Base-by-base conservation (phyloP, 35 echinoderm and acorn worm species). In the Ophiothrix spiculata region DNA sequence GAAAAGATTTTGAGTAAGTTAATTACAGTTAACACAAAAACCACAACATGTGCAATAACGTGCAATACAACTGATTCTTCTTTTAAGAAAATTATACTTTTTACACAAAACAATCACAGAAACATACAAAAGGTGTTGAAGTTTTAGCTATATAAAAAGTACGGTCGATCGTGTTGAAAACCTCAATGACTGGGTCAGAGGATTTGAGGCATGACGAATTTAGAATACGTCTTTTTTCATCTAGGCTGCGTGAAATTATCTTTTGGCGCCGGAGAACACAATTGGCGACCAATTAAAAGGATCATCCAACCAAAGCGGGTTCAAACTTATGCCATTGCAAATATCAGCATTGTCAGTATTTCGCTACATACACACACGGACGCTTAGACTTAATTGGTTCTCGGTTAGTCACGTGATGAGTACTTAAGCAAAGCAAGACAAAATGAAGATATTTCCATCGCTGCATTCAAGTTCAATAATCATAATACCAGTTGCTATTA, bases 251-350 rank as follows among this genome's bases (percentile, higher is more conserved):
- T 54, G 63, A 84, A 84, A 84, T 84, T 84, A 84, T 84, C 81
- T 84, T 84, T 84, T 84, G 81, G 81, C 81, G 81, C 81, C 81
- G 81, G 42, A 56, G 54, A n/a, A 64, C 54, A 84, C 81, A 84
- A 84, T 84, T 60, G 81, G 54, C 63, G 81, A 84, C 46, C 81
- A 84, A 84, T 84, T 84, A 84, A 84, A 60, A 33, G 45, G 33
- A 4, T 54, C 81, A 84, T 19, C 54, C 81, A 84, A 60, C 49
- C 81, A 84, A 56, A 60, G 81, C 81, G 33, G 35, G 45, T 84
- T 63, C 35, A 64, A 54, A 37, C 81, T 37, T 28, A 11, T 80
- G 23, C 42, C 42, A 35, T 56, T 1, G 33, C 40, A 21, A 34
- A 56, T 23, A 74, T 37, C 54, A 13, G 17, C 54, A 69, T 64